Conservation (phyloP, 2,888 invertebrate species). For the Psylliodes chrysocephalus region DNA sequence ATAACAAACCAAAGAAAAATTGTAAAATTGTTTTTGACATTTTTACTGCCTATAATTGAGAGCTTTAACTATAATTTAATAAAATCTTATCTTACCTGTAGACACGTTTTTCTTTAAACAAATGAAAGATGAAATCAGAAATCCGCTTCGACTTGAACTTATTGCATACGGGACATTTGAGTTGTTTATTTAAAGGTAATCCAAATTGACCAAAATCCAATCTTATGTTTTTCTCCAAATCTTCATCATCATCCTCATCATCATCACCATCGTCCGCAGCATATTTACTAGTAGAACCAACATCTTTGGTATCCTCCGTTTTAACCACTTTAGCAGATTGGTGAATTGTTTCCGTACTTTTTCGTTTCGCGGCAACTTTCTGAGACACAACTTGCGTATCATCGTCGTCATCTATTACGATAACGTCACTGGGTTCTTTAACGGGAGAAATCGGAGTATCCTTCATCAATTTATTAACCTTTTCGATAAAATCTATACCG, state of each 20-base stretch:
- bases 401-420: conserved; percentile 46
- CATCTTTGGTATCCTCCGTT: neutral
- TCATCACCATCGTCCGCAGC: no score
- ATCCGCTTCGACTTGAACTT: conserved; percentile 68
- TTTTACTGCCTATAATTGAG: no score
- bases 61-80: no score
- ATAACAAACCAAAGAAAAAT: no score
- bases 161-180: conserved; percentile 72
- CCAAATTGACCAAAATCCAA: conserved; percentile 62
- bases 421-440: conserved; percentile 21
- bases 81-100: conserved; percentile 73
- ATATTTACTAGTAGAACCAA: no score
- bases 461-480: conserved; percentile 32
- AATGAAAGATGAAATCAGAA: conserved; percentile 73
- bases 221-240: conserved; percentile 38
- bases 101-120: conserved; percentile 75
- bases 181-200: conserved; percentile 68
- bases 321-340: neutral
- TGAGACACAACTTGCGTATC: conserved; percentile 16
- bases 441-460: neutral
- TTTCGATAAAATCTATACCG: conserved; percentile 28
- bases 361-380: conserved; percentile 12
- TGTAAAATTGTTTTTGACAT: no score
- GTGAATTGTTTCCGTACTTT: conserved; percentile 22
- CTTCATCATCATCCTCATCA: conserved; percentile 36